phyloP scores from a whole-genome alignment of 64 coral and sea anemone genomes.

The Orbicella faveolata region DNA sequence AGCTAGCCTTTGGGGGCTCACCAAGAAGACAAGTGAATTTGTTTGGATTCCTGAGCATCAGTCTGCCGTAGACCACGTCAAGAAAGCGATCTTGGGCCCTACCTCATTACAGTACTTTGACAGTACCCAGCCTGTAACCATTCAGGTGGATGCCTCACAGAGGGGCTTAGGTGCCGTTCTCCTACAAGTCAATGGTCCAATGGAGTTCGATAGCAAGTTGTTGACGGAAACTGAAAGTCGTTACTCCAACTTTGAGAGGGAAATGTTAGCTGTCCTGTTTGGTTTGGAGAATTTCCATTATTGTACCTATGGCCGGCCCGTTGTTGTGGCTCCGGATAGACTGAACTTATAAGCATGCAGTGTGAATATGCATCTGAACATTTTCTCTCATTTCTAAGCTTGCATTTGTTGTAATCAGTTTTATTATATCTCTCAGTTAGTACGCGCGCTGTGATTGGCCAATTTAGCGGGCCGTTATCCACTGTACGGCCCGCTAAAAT shows the following conservation, averaged over 20 bases:
- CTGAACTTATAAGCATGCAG: too few relatives aligned
- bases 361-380: too few relatives aligned
- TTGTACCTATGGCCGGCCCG: constrained; percentile 7
- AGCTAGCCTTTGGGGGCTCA: not conserved
- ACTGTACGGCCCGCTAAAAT: too few relatives aligned
- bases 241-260: not conserved
- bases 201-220: constrained; percentile 18
- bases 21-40: constrained; percentile 33
- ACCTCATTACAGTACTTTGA: constrained; percentile 22
- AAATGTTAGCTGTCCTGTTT: constrained; percentile 29
- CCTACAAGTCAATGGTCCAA: not conserved
- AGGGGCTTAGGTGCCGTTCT: too few relatives aligned
- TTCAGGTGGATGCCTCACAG: constrained; percentile 20
- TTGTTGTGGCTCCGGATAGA: not conserved
- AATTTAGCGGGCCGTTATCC: too few relatives aligned
- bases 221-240: constrained; percentile 10
- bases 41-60: not conserved
- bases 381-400: too few relatives aligned
- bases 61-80: constrained; percentile 4
- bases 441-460: too few relatives aligned
- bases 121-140: constrained; percentile 10
- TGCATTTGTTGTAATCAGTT: too few relatives aligned
- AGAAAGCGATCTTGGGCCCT: not conserved
- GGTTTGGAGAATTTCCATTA: not conserved
- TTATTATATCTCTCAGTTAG: too few relatives aligned